Evolutionary conservation across 30 jellyfish, hydroid and myxozoan genomes (phyloP).

Genomic region (Haliclystus octoradiatus): DNA sequence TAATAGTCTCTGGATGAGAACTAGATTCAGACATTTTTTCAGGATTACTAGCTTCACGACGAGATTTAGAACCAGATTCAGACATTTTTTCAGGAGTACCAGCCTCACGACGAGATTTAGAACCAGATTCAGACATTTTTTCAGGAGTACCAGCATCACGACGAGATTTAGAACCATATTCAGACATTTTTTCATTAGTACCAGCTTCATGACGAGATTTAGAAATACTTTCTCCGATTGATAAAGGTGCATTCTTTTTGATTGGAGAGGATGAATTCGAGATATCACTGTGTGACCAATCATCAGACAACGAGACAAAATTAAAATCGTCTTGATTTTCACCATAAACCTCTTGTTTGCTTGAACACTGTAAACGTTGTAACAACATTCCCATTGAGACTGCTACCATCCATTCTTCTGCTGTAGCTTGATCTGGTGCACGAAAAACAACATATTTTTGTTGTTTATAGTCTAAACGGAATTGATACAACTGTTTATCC

Average conservation of each 20-base stretch:
- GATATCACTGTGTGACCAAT: neutral
- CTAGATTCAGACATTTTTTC: neutral
- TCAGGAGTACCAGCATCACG: neutral
- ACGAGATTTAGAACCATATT: neutral
- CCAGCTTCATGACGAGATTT: neutral
- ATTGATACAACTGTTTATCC: slow-evolving; percentile 36
- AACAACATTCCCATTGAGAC: slow-evolving; percentile 92
- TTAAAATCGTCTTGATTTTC: neutral
- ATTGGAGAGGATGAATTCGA: slow-evolving; percentile 5
- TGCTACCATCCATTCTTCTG: slow-evolving; percentile 99
- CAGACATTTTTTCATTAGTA: no score
- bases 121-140: neutral
- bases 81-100: neutral
- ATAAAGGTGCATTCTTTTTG: slow-evolving; percentile 15
- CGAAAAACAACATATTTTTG: slow-evolving; percentile 33
- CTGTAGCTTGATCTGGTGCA: slow-evolving; percentile 54
- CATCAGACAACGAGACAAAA: slow-evolving; percentile 1
- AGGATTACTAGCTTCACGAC: neutral
- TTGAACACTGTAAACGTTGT: slow-evolving; percentile 47
- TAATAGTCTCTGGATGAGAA: neutral
- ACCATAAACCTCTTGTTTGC: neutral
- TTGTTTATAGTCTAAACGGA: slow-evolving; percentile 57
- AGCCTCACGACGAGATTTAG: neutral
- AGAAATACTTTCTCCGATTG: neutral
- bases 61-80: neutral